These are phyloP conservation scores for Rapana venosa DNA, from an alignment of 2,888 invertebrate genomes.

Conservation along the genomic window DNA sequence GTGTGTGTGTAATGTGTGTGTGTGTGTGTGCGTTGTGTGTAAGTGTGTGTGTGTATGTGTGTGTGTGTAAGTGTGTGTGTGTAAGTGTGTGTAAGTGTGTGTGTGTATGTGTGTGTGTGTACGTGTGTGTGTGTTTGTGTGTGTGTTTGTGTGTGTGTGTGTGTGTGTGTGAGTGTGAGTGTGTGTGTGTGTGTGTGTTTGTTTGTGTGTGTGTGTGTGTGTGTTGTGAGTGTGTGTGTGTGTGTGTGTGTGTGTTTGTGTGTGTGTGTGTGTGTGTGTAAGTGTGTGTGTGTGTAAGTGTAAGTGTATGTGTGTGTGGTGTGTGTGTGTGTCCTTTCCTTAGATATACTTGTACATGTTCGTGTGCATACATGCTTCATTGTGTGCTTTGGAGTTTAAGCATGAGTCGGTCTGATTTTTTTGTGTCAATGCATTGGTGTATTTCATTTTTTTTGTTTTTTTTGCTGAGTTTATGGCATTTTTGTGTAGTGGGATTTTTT, in stretches of 20 bases:
- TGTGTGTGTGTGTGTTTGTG: neutral
- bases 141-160: neutral
- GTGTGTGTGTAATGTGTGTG: constrained; percentile 14
- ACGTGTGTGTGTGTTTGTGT: constrained; percentile 23
- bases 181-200: neutral
- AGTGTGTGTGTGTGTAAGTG: neutral
- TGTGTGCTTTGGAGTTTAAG: neutral
- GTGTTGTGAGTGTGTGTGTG: neutral
- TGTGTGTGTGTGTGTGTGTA: neutral
- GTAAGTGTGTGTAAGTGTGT: constrained; percentile 9
- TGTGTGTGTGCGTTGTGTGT: too few species aligned
- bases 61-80: constrained; percentile 19
- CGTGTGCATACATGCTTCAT: neutral
- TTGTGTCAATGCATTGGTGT: too few species aligned
- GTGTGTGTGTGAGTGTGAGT: neutral
- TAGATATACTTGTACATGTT: too few species aligned
- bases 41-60: constrained; percentile 9
- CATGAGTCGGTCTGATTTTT: too few species aligned
- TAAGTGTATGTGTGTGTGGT: neutral
- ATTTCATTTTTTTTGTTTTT: too few species aligned
- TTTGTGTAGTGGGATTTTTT: too few species aligned
- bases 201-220: constrained; percentile 12
- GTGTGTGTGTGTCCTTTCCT: neutral
- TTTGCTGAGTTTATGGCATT: too few species aligned
- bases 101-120: neutral